Evolutionary conservation across 2,888 invertebrate species (phyloP).

Genomic region (Polyploca ridens): DNA sequence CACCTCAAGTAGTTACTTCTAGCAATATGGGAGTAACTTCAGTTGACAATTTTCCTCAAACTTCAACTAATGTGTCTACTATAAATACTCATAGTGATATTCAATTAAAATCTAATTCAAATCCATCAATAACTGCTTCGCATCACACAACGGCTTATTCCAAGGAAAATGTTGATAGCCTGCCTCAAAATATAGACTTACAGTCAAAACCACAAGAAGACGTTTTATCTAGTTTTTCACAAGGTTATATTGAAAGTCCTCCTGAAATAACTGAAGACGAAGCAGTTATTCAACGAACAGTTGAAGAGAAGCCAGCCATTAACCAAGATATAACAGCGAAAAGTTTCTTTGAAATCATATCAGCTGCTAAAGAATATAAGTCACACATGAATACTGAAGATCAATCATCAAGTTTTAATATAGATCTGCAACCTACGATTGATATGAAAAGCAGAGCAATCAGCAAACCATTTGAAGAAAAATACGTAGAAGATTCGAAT

Average conservation of each 20-base stretch:
- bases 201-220: background rate
- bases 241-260: background rate
- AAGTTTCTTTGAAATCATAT: slow-evolving; percentile 20
- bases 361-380: background rate
- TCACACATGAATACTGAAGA: background rate
- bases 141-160: background rate
- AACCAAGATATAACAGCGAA: slow-evolving; percentile 18
- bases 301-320: slow-evolving; percentile 11
- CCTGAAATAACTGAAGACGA: slow-evolving; percentile 19
- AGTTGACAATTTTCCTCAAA: background rate
- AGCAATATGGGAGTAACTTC: background rate
- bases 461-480: slow-evolving; percentile 2
- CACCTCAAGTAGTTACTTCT: background rate
- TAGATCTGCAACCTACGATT: background rate
- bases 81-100: background rate
- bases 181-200: background rate
- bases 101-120: background rate
- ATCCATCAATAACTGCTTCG: background rate
- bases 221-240: background rate
- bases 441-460: background rate
- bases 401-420: background rate
- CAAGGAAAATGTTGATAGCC: background rate
- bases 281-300: slow-evolving; percentile 13
- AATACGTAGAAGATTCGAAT: background rate
- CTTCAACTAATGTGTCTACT: background rate